Conservation (phyloP, 2,888 invertebrate genomes). For the Plusia festucae region DNA sequence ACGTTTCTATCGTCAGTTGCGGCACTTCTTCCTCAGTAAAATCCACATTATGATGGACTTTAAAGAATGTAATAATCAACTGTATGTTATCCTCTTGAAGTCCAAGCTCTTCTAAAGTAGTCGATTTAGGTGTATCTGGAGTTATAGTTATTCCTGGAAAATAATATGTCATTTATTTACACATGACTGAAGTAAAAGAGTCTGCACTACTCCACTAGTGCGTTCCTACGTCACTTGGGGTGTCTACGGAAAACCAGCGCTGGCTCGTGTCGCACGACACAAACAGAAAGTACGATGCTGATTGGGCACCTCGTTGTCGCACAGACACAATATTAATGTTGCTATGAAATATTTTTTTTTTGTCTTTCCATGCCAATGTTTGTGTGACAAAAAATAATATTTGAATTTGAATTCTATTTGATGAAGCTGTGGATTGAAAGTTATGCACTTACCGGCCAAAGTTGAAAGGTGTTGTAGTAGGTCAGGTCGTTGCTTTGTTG, state of each 20-base stretch:
- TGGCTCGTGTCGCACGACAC: too few relatives aligned
- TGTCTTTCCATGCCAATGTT: too few relatives aligned
- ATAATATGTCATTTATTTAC: not conserved
- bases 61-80: slow-evolving; percentile 31
- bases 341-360: too few relatives aligned
- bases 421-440: not conserved
- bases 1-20: slow-evolving; percentile 34
- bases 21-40: slow-evolving; percentile 31
- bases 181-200: too few relatives aligned
- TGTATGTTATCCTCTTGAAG: slow-evolving; percentile 33
- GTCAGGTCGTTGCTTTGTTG: slow-evolving; percentile 12
- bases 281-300: too few relatives aligned
- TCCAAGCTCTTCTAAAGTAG: slow-evolving; percentile 48
- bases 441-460: slow-evolving; percentile 44
- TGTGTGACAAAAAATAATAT: too few relatives aligned
- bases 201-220: too few relatives aligned
- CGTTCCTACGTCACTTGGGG: too few relatives aligned
- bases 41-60: slow-evolving; percentile 30
- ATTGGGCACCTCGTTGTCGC: too few relatives aligned
- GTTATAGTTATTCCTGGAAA: slow-evolving; percentile 45
- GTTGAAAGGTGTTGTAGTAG: slow-evolving; percentile 51
- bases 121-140: slow-evolving; percentile 12
- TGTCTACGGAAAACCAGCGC: too few relatives aligned
- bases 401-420: too few relatives aligned
- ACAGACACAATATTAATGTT: too few relatives aligned